phyloP scores from a whole-genome alignment of 2,888 invertebrate genomes.

The Thymelicus lineola region DNA sequence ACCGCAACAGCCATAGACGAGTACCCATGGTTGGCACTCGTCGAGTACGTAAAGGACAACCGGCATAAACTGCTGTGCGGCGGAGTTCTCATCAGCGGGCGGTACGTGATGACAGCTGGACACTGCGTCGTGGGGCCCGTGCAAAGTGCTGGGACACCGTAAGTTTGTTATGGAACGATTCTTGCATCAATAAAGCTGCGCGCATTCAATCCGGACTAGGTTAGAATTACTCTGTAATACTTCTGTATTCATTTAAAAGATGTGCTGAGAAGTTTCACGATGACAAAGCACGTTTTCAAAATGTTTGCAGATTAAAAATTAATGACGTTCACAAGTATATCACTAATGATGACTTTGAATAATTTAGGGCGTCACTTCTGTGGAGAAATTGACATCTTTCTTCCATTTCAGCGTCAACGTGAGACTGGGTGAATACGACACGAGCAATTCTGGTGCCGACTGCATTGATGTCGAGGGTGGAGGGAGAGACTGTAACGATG shows the following conservation, averaged over 20 bases:
- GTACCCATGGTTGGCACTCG: constrained; percentile 82
- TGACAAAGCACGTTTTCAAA: too few species aligned
- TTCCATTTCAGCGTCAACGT: constrained; percentile 52
- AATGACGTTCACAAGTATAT: too few species aligned
- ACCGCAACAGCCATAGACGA: constrained; percentile 73
- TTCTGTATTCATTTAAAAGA: too few species aligned
- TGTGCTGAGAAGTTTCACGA: too few species aligned
- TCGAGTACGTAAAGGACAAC: constrained; percentile 64
- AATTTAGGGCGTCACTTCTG: too few species aligned
- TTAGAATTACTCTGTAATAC: too few species aligned
- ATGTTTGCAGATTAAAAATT: too few species aligned
- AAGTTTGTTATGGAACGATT: too few species aligned
- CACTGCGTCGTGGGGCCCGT: constrained; percentile 79
- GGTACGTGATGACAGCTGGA: constrained; percentile 83
- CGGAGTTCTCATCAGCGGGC: constrained; percentile 76
- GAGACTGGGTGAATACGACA: constrained; percentile 79
- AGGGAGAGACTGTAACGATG: constrained; percentile 69
- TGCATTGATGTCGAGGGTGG: constrained; percentile 61
- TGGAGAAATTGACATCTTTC: too few species aligned
- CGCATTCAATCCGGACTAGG: too few species aligned
- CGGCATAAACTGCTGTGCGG: constrained; percentile 71
- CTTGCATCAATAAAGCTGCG: too few species aligned
- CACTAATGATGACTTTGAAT: too few species aligned
- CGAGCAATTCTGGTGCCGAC: constrained; percentile 59
- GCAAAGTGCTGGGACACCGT: constrained; percentile 66